Evolutionary conservation across 2,797 vertebrate genomes (phyloP), one percentile per base, ranked within the genome.

Genomic region (Rachycentron canadum): DNA sequence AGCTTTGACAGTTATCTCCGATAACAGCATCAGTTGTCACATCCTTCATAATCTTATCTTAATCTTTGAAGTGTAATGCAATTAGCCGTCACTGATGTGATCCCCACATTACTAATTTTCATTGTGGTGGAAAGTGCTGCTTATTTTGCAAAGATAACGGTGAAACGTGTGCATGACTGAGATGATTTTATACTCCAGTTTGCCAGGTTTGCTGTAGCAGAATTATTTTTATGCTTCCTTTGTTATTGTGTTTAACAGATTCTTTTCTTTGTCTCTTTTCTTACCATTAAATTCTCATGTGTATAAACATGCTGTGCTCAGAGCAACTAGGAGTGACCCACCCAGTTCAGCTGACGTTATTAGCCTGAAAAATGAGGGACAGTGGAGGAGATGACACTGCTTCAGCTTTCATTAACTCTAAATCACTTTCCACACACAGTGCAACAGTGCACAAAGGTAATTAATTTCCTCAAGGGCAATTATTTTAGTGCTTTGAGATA

Each of bases 381-480:
- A 73, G 84, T 77, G 81, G 81, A 81, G 80, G 75, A 79, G 82
- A 92, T 92, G 92, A 89, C 91, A 92, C 88, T 81, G 60, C 79
- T 91, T 90, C 88, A 88, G 85, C 82, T 91, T 90, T 89, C 86
- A 93, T 95, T 93, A 93, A 89, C 91, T 89, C 78, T 74, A 89
- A 91, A 90, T 90, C 90, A 88, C 90, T 89, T 90, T 85, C 78
- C 79, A 73, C 82, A 76, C 72, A 88, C 66, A 89, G 92, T 81
- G 88, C 86, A 87, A 88, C 90, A 78, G 86, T 88, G 91, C 86
- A 89, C 90, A 92, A 84, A 89, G 88, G 93, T 95, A 95, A 95
- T 95, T 96, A 94, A 95, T 95, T 94, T 95, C 86, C 91, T 94
- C 92, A 94, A 95, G 95, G 94, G 93, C 94, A 93, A 93, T 95